Evolutionary conservation across 37 sponge, comb jelly and placozoan species (phyloP), one percentile per base, ranked within the genome.

Genomic region (Geodia barretti): DNA sequence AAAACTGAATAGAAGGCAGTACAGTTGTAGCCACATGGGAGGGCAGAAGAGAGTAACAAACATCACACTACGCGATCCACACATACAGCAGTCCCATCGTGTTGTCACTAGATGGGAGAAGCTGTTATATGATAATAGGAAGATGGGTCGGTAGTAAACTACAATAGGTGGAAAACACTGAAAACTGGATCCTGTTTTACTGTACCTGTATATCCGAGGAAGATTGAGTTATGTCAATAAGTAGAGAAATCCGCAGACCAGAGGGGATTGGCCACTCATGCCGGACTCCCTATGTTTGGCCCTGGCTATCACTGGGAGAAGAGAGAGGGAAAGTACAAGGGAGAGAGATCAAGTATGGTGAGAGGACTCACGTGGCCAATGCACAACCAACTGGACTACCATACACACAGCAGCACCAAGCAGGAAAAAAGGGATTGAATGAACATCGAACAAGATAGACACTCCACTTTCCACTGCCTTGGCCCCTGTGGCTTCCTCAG

Each of bases 391-490:
- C 9, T 93, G 3, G 4, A 91, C 95, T 73, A 91, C 92, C 61
- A 95, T 41, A 25, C 91, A 64, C 3, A 98, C 65, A 29, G 92
- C n/a, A n/a, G n/a, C n/a, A n/a, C n/a, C 77, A 29, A 94, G 37
- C 14, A 96, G 94, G 43, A 95, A 78, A 77, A 94, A 93, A 24
- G 95, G 89, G 79, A 95, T 98, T 66, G 93, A 79, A 63, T 98
- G 98, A 19, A 98, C 91, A 86, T 98, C 98, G 74, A 98, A 95
- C 9, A 91, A 86, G 69, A 95, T 95, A 3, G 89, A 90, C 92
- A 93, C 95, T 85, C 95, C 95, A 40, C 93, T 92, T n/a, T n/a
- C n/a, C n/a, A n/a, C n/a, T n/a, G n/a, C n/a, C n/a, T n/a, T n/a
- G n/a, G n/a, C n/a, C n/a, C n/a, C n/a, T n/a, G n/a, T 4, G 64